Conservation (phyloP, 2,888 invertebrate species). For the Watsonalla binaria region DNA sequence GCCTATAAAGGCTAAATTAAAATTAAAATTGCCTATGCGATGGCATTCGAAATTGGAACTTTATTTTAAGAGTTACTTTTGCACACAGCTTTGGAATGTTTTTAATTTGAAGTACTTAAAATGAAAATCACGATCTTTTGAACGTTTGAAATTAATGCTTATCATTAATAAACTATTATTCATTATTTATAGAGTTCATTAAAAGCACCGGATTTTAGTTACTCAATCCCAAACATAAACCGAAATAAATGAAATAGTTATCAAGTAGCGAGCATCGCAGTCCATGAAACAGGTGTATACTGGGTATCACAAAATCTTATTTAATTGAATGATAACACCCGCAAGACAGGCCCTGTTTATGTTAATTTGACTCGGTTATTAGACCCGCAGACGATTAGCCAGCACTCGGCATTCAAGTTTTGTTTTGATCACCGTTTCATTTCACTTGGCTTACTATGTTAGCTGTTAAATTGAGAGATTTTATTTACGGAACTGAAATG, state of each 20-base stretch:
- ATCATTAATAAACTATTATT: too few species aligned
- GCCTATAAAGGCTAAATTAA: too few species aligned
- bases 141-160: too few species aligned
- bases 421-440: slow-evolving; percentile 46
- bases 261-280: slow-evolving; percentile 19
- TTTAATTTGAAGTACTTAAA: too few species aligned
- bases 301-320: slow-evolving; percentile 67
- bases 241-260: slow-evolving; percentile 17
- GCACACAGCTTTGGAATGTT: too few species aligned
- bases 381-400: slow-evolving; percentile 59
- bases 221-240: too few species aligned
- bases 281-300: slow-evolving; percentile 52
- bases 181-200: too few species aligned
- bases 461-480: neutral
- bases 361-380: slow-evolving; percentile 70
- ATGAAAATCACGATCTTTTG: too few species aligned
- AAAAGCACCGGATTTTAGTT: too few species aligned
- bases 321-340: slow-evolving; percentile 77
- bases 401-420: slow-evolving; percentile 40
- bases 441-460: slow-evolving; percentile 23
- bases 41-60: too few species aligned
- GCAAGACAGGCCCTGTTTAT: slow-evolving; percentile 70
- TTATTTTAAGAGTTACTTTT: too few species aligned
- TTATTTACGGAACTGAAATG: neutral
- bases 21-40: too few species aligned